A percentile compares a stretch with the other conserved stretches of the same genome.
phyloP scores from a whole-genome alignment of 2,888 invertebrate species.

The Drosophila maculinotata region DNA sequence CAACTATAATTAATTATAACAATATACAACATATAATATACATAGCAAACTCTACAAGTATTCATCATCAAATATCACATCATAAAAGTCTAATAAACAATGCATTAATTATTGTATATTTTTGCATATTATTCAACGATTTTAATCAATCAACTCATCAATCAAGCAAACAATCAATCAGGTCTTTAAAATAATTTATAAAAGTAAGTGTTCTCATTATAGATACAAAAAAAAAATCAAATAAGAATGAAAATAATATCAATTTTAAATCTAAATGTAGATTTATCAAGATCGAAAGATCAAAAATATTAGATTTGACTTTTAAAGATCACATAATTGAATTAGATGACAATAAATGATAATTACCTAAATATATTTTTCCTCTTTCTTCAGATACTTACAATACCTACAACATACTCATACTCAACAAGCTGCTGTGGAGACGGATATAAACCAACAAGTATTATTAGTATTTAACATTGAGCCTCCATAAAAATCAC shows the following conservation, averaged over 20 bases:
- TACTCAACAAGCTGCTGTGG: constrained; percentile 56
- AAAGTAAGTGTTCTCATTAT: constrained; percentile 20
- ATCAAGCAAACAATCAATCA: constrained; percentile 67
- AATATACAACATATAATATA: constrained; percentile 12
- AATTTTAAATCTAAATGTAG: no score
- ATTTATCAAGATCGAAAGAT: no score
- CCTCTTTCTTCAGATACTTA: constrained; percentile 44
- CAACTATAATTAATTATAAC: constrained; percentile 24
- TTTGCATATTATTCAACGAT: constrained; percentile 59
- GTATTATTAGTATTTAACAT: constrained; percentile 66
- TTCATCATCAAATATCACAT: constrained; percentile 41
- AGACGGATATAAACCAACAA: constrained; percentile 43
- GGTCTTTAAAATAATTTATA: constrained; percentile 37
- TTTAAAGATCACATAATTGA: no score
- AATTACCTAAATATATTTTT: no score
- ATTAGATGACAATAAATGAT: no score
- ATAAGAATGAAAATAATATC: no score
- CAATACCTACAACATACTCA: constrained; percentile 53
- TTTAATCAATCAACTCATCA: constrained; percentile 64
- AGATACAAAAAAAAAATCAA: neutral
- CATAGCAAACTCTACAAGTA: constrained; percentile 34
- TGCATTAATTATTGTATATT: constrained; percentile 36
- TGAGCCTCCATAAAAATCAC: constrained; percentile 17
- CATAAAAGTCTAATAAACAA: constrained; percentile 22
- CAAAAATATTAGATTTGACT: no score